Evolutionary conservation across 1,140 invertebrate genomes (phyloP).

Genomic region (Drosophila parvula): DNA sequence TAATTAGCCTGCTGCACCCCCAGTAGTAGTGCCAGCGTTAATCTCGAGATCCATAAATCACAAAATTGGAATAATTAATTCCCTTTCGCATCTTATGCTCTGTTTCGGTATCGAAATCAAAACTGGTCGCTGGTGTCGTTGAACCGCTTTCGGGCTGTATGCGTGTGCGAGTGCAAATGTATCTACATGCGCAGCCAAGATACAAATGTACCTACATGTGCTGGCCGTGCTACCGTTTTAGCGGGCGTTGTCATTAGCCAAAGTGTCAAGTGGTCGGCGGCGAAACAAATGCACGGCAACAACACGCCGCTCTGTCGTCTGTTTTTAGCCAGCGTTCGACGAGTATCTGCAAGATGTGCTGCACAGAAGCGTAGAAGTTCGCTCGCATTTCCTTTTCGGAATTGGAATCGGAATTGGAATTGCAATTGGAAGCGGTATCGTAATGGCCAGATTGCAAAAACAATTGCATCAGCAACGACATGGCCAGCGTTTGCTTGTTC

Average conservation of each 20-base stretch:
- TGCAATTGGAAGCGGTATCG: not conserved
- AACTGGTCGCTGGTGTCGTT: conserved; percentile 69
- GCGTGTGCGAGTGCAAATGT: conserved; percentile 25
- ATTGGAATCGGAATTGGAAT: not conserved
- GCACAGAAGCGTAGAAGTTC: not conserved
- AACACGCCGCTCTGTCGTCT: conserved; percentile 1
- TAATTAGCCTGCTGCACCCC: conserved; percentile 23
- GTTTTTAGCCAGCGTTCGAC: not conserved
- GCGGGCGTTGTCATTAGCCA: conserved; percentile 55
- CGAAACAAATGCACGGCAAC: conserved; percentile 1
- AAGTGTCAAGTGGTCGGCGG: conserved; percentile 59
- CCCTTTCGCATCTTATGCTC: conserved; percentile 28
- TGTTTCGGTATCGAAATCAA: conserved; percentile 38
- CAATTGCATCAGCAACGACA: conserved; percentile 35
- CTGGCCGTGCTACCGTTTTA: conserved; percentile 64
- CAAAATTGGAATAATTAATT: conserved; percentile 52
- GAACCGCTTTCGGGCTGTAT: conserved; percentile 45
- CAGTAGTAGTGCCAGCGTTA: conserved; percentile 37
- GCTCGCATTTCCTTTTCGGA: conserved; percentile 46
- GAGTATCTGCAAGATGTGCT: conserved; percentile 28
- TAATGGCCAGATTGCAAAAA: not conserved
- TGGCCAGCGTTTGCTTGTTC: conserved; percentile 7
- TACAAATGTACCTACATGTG: conserved; percentile 75
- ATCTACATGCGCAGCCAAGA: conserved; percentile 47
- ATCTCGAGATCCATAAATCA: conserved; percentile 48